phyloP scores from a whole-genome alignment of 2,113 vertebrate species.

The Nerophis ophidion region DNA sequence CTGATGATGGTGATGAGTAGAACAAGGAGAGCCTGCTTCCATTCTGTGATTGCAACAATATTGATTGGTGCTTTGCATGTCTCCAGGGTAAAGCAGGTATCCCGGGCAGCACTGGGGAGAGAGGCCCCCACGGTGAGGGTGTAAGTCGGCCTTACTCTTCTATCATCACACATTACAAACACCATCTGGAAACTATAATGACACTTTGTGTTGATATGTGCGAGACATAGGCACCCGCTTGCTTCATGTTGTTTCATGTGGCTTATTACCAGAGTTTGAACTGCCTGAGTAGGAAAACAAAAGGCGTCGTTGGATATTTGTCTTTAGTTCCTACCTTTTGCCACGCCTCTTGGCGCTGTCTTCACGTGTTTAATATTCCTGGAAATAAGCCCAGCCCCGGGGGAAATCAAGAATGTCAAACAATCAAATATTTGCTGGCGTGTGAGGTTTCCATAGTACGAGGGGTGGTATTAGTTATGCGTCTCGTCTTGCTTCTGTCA shows the following conservation, averaged over 20 bases:
- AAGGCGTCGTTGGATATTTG: neutral
- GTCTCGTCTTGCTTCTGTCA: slow-evolving; percentile 44
- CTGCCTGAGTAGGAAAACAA: neutral
- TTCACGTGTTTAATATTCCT: slow-evolving; percentile 24
- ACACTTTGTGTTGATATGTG: neutral
- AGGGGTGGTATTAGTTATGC: slow-evolving; percentile 34
- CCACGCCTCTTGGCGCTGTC: slow-evolving; percentile 17
- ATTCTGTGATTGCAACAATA: slow-evolving; percentile 6
- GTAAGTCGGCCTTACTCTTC: slow-evolving; percentile 70
- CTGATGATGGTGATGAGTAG: slow-evolving; percentile 1
- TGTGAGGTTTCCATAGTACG: slow-evolving; percentile 21
- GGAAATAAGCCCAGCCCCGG: slow-evolving; percentile 26
- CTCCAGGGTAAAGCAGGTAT: slow-evolving; percentile 79
- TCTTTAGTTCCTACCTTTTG: neutral
- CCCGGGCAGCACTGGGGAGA: slow-evolving; percentile 78
- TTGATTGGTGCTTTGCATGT: slow-evolving; percentile 22
- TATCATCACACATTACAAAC: slow-evolving; percentile 1
- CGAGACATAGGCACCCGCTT: neutral
- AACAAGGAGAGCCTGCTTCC: neutral
- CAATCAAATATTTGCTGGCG: slow-evolving; percentile 43
- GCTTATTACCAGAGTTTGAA: neutral
- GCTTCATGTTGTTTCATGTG: neutral
- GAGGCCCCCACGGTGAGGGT: slow-evolving; percentile 78
- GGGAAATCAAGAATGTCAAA: slow-evolving; percentile 41
- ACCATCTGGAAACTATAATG: slow-evolving; percentile 1